Percentiles rank a stretch among this genome's conserved stretches.
These are phyloP conservation scores for Nothocercus nigrocapillus DNA, from an alignment of 2,113 vertebrate species.

Conservation along the genomic window DNA sequence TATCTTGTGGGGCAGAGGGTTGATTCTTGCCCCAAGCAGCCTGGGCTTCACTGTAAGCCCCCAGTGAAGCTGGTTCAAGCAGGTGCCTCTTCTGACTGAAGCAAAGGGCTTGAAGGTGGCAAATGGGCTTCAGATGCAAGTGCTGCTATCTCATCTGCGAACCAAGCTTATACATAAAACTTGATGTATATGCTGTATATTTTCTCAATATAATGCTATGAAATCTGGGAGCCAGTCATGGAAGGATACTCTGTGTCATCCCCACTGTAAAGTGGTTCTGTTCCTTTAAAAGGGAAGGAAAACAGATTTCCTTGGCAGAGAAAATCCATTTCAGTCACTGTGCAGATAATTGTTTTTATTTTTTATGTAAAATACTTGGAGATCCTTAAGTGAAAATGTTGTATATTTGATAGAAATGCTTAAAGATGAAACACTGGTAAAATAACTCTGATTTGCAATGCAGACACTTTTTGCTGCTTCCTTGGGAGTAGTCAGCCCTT, in stretches of 20 bases:
- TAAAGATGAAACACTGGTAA: background rate
- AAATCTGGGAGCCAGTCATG: background rate
- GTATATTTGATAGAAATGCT: background rate
- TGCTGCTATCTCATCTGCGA: background rate
- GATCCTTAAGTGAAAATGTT: background rate
- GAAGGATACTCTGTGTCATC: background rate
- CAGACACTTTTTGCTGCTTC: background rate
- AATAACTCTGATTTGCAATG: background rate
- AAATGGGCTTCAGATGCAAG: background rate
- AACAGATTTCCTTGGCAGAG: background rate
- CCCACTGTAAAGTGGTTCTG: background rate
- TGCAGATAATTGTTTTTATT: conserved; percentile 15
- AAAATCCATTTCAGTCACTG: background rate
- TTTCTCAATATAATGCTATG: background rate
- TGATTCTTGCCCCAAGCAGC: background rate
- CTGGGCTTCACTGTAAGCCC: background rate
- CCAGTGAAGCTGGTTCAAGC: background rate
- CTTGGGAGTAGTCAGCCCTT: background rate
- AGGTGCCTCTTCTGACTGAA: background rate
- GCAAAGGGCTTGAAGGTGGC: background rate
- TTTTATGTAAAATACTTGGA: conserved; percentile 12
- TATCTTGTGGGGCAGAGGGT: background rate
- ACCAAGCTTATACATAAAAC: background rate
- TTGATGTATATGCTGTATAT: background rate
- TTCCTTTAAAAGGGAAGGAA: background rate